Conservation (phyloP, 2,113 vertebrate genomes). For the Microcebus griseorufus region DNA sequence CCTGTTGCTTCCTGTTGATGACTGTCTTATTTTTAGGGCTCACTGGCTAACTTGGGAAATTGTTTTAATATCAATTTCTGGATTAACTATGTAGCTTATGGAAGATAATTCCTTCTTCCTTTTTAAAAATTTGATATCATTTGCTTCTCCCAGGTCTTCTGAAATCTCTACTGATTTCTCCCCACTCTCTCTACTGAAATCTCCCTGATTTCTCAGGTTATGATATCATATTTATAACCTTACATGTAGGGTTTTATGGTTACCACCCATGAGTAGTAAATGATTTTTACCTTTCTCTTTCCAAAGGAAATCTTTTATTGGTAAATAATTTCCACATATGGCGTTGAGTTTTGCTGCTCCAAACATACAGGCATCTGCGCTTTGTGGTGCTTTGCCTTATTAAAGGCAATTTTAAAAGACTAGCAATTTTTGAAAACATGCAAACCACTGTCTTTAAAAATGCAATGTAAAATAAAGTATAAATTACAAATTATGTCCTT, state of each 20-base stretch:
- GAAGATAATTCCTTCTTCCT: background rate
- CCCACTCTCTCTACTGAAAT: background rate
- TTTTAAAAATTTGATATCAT: background rate
- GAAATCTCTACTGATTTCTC: background rate
- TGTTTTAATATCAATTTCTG: background rate
- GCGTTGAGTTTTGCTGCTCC: background rate
- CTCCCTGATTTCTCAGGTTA: background rate
- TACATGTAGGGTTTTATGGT: background rate
- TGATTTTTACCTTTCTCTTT: background rate
- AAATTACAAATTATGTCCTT: background rate
- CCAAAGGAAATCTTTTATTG: background rate
- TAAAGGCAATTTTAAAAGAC: background rate
- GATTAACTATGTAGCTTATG: background rate
- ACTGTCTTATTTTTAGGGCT: background rate
- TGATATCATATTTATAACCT: background rate
- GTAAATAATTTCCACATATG: background rate
- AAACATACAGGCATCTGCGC: background rate
- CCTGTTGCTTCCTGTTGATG: background rate
- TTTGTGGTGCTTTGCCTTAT: background rate
- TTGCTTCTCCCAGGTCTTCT: background rate
- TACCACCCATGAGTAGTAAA: background rate
- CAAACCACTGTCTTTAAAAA: constrained; percentile 5
- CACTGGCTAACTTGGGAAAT: background rate
- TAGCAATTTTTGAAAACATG: background rate
- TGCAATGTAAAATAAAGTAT: background rate